Evolutionary conservation across 2,797 vertebrate species (phyloP).

Genomic region (Rhyacichthys aspro): DNA sequence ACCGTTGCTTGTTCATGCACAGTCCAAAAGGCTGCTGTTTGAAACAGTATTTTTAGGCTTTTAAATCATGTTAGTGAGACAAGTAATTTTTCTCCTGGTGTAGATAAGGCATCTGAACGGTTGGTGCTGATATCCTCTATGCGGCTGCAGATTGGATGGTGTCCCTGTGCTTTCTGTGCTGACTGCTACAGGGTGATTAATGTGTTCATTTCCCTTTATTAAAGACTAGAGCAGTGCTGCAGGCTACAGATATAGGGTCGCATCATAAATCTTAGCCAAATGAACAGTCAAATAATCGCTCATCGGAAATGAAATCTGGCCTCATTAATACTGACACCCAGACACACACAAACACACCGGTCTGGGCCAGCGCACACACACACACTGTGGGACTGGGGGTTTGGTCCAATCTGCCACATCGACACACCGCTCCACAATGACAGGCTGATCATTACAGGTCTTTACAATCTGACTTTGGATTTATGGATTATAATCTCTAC

Average conservation of each 20-base stretch:
- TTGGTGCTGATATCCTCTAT: conserved; percentile 44
- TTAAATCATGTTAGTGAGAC: conserved; percentile 60
- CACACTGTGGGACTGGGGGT: conserved; percentile 31
- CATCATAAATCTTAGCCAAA: conserved; percentile 96
- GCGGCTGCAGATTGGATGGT: conserved; percentile 62
- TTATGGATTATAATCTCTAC: background rate
- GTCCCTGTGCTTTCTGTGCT: conserved; percentile 74
- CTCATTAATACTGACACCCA: conserved; percentile 93
- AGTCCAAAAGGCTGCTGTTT: background rate
- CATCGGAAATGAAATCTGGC: conserved; percentile 98
- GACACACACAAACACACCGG: conserved; percentile 44
- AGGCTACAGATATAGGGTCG: conserved; percentile 95
- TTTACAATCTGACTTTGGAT: background rate
- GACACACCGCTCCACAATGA: conserved; percentile 48
- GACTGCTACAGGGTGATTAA: conserved; percentile 96
- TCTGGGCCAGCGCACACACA: conserved; percentile 32
- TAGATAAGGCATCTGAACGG: conserved; percentile 57
- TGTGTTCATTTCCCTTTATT: conserved; percentile 98
- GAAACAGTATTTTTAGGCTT: conserved; percentile 31
- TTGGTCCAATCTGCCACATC: conserved; percentile 44
- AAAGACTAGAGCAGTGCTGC: conserved; percentile 95
- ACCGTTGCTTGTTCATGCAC: no score
- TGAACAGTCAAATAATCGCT: conserved; percentile 98
- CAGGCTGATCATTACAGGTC: conserved; percentile 47
- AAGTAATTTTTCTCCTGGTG: conserved; percentile 51